Base-by-base conservation (phyloP, 2,888 invertebrate genomes). In the Lutraria lutraria region DNA sequence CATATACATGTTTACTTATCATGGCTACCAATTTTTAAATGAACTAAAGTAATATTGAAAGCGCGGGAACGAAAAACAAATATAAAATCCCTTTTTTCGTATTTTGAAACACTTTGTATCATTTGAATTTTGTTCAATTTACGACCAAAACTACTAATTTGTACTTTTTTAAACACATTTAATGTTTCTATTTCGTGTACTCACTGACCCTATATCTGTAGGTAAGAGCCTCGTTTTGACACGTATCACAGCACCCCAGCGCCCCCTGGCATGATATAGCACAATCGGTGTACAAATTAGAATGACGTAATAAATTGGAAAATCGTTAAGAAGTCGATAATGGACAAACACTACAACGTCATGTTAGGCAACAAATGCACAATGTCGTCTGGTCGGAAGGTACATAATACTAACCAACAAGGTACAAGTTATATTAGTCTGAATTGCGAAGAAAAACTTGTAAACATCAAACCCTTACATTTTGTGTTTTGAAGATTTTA, bases 261-360 rank as follows among this genome's bases (percentile, higher is more conserved):
- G 87, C 87, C 87, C 87, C 34, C 82, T 56, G 81, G 82, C 76
- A 31, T 19, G 68, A 53, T 29, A 76, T 25, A n/a, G 72, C 63
- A 76, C 82, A 83, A 87, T 87, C 87, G 72, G n/a, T 31, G 25
- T 72, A 83, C 56, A 83, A 82, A 56, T 80, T 19, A 31, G 34
- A 31, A 19, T 76, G 76, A 76, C 60, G 60, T 53, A 85, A 31
- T 85, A 54, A 43, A 85, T 80, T 85, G 85, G 43, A 81, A 83
- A 85, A 85, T 85, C 85, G 85, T 80, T 85, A 60, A 34, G 10
- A 43, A 34, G 12, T 53, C 79, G 43, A 85, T 80, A 85, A 79
- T 80, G 80, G 29, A 43, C 85, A 79, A 85, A 85, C 80, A 85
- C 21, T 60, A 29, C 80, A 56, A 85, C 60, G n/a, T 85, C 80